Conservation (phyloP, 2,113 vertebrate genomes). For the Ahaetulla prasina region DNA sequence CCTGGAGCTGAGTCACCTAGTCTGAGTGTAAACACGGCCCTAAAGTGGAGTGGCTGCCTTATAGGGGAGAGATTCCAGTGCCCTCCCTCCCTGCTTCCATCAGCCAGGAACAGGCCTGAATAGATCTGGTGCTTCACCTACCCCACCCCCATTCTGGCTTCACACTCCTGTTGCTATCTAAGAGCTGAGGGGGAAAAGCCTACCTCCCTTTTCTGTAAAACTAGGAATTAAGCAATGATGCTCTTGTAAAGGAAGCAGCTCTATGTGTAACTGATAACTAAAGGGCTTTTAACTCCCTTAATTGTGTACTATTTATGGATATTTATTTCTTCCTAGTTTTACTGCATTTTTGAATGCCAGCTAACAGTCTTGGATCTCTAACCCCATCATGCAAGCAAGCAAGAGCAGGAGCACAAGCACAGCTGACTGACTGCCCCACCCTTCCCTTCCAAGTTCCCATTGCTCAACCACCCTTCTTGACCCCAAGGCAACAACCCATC, state of each 20-base stretch:
- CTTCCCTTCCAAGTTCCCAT: neutral
- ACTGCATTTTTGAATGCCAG: neutral
- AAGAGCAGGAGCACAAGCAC: too few relatives aligned
- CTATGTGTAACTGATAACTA: neutral
- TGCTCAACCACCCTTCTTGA: neutral
- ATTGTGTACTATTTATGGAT: neutral
- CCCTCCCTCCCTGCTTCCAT: neutral
- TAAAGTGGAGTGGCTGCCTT: conserved; percentile 25
- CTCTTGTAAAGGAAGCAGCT: neutral
- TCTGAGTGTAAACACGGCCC: conserved; percentile 29
- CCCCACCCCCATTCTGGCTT: neutral
- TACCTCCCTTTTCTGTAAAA: neutral
- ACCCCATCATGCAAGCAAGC: neutral
- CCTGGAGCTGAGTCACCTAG: conserved; percentile 31
- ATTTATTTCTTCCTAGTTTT: neutral
- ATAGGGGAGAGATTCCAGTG: conserved; percentile 29
- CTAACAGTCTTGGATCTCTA: too few relatives aligned
- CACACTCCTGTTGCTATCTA: neutral
- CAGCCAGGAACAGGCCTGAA: conserved; percentile 11
- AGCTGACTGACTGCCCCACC: neutral
- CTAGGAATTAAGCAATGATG: neutral
- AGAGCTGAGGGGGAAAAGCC: neutral
- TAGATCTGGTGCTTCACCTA: neutral
- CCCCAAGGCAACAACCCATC: neutral
- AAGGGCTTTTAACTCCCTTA: neutral